These are phyloP conservation scores for Suncus etruscus DNA, from an alignment of 2,113 vertebrate genomes.

Conservation along the genomic window DNA sequence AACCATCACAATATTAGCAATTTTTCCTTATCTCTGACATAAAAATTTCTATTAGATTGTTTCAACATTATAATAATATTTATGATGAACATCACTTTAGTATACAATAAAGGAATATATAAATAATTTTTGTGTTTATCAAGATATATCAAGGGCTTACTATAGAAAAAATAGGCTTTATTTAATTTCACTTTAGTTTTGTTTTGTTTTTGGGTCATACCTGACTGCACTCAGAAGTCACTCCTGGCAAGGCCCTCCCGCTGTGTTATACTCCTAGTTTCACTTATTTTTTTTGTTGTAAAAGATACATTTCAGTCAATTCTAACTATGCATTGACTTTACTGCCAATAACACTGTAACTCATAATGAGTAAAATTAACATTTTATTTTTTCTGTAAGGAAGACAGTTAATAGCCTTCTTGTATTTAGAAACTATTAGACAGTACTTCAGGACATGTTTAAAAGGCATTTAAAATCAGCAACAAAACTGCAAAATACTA, in stretches of 20 bases:
- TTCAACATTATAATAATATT: slow-evolving; percentile 25
- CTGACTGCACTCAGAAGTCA: too few relatives aligned
- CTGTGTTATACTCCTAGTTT: too few relatives aligned
- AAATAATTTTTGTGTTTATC: slow-evolving; percentile 31
- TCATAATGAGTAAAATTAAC: neutral
- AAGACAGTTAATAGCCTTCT: neutral
- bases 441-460: neutral
- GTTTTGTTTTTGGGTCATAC: too few relatives aligned
- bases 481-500: neutral
- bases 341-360: neutral
- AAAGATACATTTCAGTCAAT: neutral
- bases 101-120: neutral
- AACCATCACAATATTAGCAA: neutral
- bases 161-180: slow-evolving; percentile 3
- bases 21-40: neutral
- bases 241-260: too few relatives aligned
- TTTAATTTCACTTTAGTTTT: too few relatives aligned
- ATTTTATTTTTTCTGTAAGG: neutral
- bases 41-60: slow-evolving; percentile 36
- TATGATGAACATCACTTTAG: neutral
- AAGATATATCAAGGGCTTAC: neutral
- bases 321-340: neutral
- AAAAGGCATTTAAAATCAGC: neutral
- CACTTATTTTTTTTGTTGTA: neutral
- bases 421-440: neutral